Conservation (phyloP, 1,140 invertebrate genomes). For the Plodia interpunctella region DNA sequence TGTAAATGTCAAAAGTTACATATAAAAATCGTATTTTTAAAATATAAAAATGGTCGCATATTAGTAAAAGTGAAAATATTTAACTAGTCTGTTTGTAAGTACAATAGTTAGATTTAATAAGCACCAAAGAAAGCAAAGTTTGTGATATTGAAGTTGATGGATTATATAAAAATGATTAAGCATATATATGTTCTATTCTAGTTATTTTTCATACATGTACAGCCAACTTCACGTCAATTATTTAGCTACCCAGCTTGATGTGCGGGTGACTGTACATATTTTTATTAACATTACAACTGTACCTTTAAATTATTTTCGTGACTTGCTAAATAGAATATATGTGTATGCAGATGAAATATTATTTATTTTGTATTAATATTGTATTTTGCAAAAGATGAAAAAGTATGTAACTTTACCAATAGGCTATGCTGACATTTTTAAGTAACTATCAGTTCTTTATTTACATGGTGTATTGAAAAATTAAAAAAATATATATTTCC, state of each 20-base stretch:
- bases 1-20: background rate
- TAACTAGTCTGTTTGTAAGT: slow-evolving; percentile 31
- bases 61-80: slow-evolving; percentile 12
- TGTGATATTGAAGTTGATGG: slow-evolving; percentile 43
- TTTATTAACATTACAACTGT: too few relatives aligned
- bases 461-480: too few relatives aligned
- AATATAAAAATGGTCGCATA: background rate
- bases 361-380: too few relatives aligned
- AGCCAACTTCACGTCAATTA: too few relatives aligned
- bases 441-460: slow-evolving; percentile 2
- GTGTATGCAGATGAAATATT: too few relatives aligned
- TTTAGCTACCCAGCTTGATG: too few relatives aligned
- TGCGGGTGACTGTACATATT: too few relatives aligned
- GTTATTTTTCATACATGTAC: background rate
- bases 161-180: slow-evolving; percentile 2
- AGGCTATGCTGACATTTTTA: slow-evolving; percentile 1
- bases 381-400: too few relatives aligned
- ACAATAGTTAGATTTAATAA: slow-evolving; percentile 33
- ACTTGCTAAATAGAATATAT: too few relatives aligned
- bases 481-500: too few relatives aligned
- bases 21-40: background rate
- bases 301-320: too few relatives aligned
- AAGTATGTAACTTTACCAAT: too few relatives aligned
- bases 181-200: background rate
- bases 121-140: slow-evolving; percentile 42